Percentiles rank a stretch among this genome's conserved stretches.
Conservation (phyloP, 2,888 invertebrate species). For the Cloeon dipterum region DNA sequence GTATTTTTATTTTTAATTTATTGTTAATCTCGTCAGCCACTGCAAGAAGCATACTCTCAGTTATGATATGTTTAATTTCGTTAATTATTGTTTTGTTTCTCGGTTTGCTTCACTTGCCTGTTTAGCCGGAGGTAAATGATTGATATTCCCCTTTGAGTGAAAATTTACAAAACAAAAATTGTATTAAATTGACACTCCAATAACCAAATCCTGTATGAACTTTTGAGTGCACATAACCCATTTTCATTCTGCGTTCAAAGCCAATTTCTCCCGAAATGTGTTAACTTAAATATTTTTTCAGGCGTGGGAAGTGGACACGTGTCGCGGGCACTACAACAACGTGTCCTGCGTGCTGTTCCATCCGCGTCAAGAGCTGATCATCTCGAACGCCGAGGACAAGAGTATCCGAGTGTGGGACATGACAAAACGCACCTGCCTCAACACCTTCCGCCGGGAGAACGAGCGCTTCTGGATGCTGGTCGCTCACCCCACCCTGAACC, state of each 20-base stretch:
- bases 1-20: slow-evolving; percentile 15
- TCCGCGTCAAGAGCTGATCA: slow-evolving; percentile 84
- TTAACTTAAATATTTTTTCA: too few relatives aligned
- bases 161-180: not conserved
- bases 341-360: slow-evolving; percentile 95
- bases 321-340: slow-evolving; percentile 99
- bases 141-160: too few relatives aligned
- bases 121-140: too few relatives aligned
- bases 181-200: not conserved
- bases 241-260: too few relatives aligned
- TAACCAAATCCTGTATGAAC: not conserved
- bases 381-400: slow-evolving; percentile 95
- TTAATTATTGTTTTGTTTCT: too few relatives aligned
- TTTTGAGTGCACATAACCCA: too few relatives aligned
- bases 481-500: slow-evolving; percentile 80
- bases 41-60: too few relatives aligned
- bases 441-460: slow-evolving; percentile 83
- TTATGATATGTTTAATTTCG: too few relatives aligned
- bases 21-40: too few relatives aligned
- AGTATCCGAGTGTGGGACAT: slow-evolving; percentile 98
- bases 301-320: slow-evolving; percentile 98
- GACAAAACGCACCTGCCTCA: slow-evolving; percentile 76
- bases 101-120: not conserved
- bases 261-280: too few relatives aligned
- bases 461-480: slow-evolving; percentile 96